These are phyloP conservation scores for Xiphorhynchus elegans DNA, from an alignment of 2,113 vertebrate genomes.

Conservation along the genomic window DNA sequence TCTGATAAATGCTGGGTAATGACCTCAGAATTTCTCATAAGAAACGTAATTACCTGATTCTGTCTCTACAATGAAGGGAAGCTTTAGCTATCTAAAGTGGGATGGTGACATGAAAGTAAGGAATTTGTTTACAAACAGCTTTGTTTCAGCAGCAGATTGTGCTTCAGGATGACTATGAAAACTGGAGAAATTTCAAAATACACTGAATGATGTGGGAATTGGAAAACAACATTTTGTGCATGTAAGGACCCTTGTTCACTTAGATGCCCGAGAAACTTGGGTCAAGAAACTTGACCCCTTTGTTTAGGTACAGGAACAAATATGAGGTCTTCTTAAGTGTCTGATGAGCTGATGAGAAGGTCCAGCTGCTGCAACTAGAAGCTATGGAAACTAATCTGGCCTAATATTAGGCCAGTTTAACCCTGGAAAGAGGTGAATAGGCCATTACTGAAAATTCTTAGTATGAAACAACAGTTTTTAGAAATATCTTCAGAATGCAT, in stretches of 20 bases:
- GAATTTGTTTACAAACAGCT: neutral
- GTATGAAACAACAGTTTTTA: neutral
- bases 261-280: neutral
- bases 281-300: neutral
- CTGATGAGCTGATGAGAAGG: neutral
- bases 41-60: neutral
- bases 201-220: neutral
- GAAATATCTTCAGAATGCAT: neutral
- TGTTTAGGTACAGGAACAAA: neutral
- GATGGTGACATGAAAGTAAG: neutral
- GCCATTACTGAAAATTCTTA: neutral
- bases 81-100: neutral
- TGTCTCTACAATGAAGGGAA: neutral
- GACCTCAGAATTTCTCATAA: neutral
- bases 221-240: neutral
- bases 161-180: neutral
- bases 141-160: neutral
- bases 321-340: neutral
- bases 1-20: neutral
- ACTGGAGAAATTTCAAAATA: neutral
- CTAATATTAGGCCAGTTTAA: neutral
- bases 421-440: neutral
- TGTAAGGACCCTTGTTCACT: neutral
- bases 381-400: neutral
- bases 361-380: neutral